These are phyloP conservation scores for Apogon hyalosoma DNA, from an alignment of 2,797 vertebrate genomes.

Conservation along the genomic window DNA sequence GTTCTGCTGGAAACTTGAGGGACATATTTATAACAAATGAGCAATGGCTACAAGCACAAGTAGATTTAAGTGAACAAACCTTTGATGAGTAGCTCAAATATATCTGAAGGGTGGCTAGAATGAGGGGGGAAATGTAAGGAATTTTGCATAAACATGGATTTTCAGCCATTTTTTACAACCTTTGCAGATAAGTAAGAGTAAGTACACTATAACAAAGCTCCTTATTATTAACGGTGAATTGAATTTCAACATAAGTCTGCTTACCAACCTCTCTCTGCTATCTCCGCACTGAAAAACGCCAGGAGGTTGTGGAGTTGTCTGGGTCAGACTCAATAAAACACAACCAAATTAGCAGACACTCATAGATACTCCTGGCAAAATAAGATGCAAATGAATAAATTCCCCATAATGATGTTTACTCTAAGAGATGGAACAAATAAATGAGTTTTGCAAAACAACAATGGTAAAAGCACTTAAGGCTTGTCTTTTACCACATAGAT, in stretches of 20 bases:
- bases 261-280: neutral
- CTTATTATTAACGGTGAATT: neutral
- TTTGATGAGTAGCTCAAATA: no score
- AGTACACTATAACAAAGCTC: conserved; percentile 1
- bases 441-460: conserved; percentile 13
- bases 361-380: neutral
- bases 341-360: conserved; percentile 8
- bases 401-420: conserved; percentile 13
- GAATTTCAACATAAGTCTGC: neutral
- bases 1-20: no score
- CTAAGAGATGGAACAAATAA: conserved; percentile 8
- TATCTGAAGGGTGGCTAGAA: no score
- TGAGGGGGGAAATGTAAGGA: no score
- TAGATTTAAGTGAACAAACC: no score
- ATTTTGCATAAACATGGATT: no score
- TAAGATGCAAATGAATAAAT: neutral
- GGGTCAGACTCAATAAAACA: conserved; percentile 14
- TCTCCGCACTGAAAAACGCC: conserved; percentile 22
- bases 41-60: no score
- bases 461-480: conserved; percentile 19
- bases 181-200: neutral
- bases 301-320: conserved; percentile 10
- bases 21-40: no score
- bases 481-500: conserved; percentile 16
- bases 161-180: neutral